Percentiles rank a stretch among this genome's conserved stretches.
These are phyloP conservation scores for Myzus persicae DNA, from an alignment of 1,140 invertebrate species.

Conservation along the genomic window DNA sequence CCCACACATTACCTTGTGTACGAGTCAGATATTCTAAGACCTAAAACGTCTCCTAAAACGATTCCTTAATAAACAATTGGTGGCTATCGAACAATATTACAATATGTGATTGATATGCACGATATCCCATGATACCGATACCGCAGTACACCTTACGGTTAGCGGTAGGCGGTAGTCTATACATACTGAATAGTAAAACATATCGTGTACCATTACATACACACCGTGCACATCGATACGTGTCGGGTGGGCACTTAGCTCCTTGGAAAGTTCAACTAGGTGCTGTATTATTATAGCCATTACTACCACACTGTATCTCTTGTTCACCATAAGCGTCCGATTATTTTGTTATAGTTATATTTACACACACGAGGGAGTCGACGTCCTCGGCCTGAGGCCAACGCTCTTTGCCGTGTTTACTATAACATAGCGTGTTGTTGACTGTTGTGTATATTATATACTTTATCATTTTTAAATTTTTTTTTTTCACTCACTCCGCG, in stretches of 20 bases:
- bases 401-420: constrained; percentile 46
- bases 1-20: too few species aligned
- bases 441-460: background rate
- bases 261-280: background rate
- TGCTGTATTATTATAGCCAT: background rate
- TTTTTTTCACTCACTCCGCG: background rate
- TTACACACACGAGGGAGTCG: constrained; percentile 43
- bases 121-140: background rate
- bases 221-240: background rate
- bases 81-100: background rate
- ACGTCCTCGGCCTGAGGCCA: constrained; percentile 55
- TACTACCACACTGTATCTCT: background rate
- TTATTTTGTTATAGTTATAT: constrained; percentile 2
- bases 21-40: background rate
- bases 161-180: background rate
- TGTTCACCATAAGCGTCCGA: background rate
- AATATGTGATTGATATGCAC: background rate
- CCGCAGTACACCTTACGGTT: background rate
- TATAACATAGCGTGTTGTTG: constrained; percentile 9
- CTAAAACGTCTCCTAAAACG: background rate
- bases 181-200: background rate
- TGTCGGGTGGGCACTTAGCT: background rate
- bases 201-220: background rate
- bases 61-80: background rate
- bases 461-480: constrained; percentile 3